Evolutionary conservation across 2,113 vertebrate genomes (phyloP).

Genomic region (Haliaeetus leucogaster): DNA sequence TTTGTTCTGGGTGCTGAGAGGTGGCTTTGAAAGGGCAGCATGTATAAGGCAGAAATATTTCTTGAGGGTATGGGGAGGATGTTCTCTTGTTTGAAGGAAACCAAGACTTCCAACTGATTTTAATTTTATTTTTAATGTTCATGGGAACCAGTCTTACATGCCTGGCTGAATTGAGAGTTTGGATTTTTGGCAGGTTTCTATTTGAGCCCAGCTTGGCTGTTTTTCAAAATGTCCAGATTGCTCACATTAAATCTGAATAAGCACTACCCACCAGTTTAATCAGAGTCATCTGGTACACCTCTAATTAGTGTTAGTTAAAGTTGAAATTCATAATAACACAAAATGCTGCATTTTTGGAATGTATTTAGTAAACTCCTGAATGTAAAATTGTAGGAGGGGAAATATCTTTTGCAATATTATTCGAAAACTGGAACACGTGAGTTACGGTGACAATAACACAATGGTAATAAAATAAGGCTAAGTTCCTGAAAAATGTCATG

Average conservation of each 20-base stretch:
- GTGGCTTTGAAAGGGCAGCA: slow-evolving; percentile 47
- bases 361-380: background rate
- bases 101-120: slow-evolving; percentile 68
- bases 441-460: background rate
- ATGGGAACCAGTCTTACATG: slow-evolving; percentile 67
- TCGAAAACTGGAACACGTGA: background rate
- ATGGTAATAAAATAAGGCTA: background rate
- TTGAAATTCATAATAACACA: slow-evolving; percentile 46
- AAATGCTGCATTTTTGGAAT: background rate
- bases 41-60: slow-evolving; percentile 31
- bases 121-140: slow-evolving; percentile 75
- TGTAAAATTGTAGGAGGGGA: background rate
- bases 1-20: slow-evolving; percentile 16
- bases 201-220: slow-evolving; percentile 69
- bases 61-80: slow-evolving; percentile 39
- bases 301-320: slow-evolving; percentile 69
- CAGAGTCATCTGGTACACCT: slow-evolving; percentile 64
- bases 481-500: background rate
- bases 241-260: slow-evolving; percentile 73
- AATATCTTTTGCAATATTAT: background rate
- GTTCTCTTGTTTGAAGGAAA: slow-evolving; percentile 44
- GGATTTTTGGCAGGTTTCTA: slow-evolving; percentile 74
- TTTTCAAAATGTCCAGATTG: slow-evolving; percentile 75
- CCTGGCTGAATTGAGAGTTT: slow-evolving; percentile 67
- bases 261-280: slow-evolving; percentile 67